Evolutionary conservation across 1,140 invertebrate species (phyloP), one percentile per base, ranked within the genome.

Genomic region (Brachionus koreanus): DNA sequence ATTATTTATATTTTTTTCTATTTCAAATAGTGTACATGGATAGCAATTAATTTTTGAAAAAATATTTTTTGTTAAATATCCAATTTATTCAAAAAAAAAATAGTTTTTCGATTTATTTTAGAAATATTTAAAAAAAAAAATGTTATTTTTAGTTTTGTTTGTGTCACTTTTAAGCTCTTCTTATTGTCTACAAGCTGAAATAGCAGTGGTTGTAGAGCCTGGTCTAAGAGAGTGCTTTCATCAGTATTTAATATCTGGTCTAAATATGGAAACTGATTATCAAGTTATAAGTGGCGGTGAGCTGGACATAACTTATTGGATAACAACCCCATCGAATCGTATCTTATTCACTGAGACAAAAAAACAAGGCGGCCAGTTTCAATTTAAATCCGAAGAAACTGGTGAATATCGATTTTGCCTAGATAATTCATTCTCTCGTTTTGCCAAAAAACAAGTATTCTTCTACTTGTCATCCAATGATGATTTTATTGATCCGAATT

Each of bases 381-480:
- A 84, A 82, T 74, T 89, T 29, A 84, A 86, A 35, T 85, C 86
- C 0, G 83, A 85, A 13, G 87, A 90, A 82, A 89, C 90, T 52
- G 93, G 93, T 4, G 92, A 93, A 84, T 93, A 93, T 86, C 90
- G 91, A 83, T 91, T 94, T 84, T 95, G 94, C 85, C 94, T 94
- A 85, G 93, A 94, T 85, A 95, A 95, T 85, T 91, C 90, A 3
- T 93, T 93, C 85, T 94, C 93, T 85, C 91, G 91, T 10, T 93
- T 93, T 86, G 92, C 92, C 84, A 88, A 90, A 9, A 95, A 95
- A 87, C 92, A 93, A 25, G 92, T 95, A 0, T 94, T 93, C 86
- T 94, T 95, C 86, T 93, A 94, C 86, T 85, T 94, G 3, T 89
- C 92, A 83, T 90, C 93, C 37, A 92, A 93, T 82, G 89, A 85